Evolutionary conservation across 2,888 invertebrate genomes (phyloP), one percentile per base, ranked within the genome.

Genomic region (Trachelus iudaicus): DNA sequence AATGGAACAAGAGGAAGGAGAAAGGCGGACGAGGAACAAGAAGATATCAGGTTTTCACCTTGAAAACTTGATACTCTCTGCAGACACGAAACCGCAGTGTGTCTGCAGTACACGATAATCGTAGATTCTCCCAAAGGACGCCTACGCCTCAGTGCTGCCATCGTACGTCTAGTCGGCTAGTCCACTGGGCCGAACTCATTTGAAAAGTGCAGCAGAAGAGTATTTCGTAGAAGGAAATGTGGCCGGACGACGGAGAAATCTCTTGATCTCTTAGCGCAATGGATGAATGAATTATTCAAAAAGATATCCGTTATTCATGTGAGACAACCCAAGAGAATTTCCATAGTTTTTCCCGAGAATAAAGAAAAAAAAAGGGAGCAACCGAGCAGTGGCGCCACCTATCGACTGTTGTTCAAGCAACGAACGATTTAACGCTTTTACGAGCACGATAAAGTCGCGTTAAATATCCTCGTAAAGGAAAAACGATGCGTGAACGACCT

Each of bases 1-100:
- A 56, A 81, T 77, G 79, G 76, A 76, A 75, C n/a, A 73, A 77
- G 75, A 56, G 77, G 40, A 69, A 31, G 13, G 9, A 75, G 31
- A 30, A n/a, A 33, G 68, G 23, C 1, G 13, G 23, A 23, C 2
- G 56, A 56, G 56, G 9, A 56, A 56, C 56, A 56, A 56, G 56
- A 56, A 56, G 56, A 23, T 56, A 56, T 56, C 23, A n/a, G 56
- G 23, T 56, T 56, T 56, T 15, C 56, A 56, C 15, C 56, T 56
- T 23, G 56, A 56, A 56, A 23, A 56, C 56, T 56, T 2, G 56
- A 56, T 56, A 56, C 56, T 56, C 56, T 56, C 56, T 56, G 56
- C 9, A 15, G 56, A 23, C 56, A 56, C 56, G 56, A 9, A 23
- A 56, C 56, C 56, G 23, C 56, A 56, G 56, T 23, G 23, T 56